These are phyloP conservation scores for Ditula angustiorana DNA, from an alignment of 2,888 invertebrate genomes.

Conservation along the genomic window DNA sequence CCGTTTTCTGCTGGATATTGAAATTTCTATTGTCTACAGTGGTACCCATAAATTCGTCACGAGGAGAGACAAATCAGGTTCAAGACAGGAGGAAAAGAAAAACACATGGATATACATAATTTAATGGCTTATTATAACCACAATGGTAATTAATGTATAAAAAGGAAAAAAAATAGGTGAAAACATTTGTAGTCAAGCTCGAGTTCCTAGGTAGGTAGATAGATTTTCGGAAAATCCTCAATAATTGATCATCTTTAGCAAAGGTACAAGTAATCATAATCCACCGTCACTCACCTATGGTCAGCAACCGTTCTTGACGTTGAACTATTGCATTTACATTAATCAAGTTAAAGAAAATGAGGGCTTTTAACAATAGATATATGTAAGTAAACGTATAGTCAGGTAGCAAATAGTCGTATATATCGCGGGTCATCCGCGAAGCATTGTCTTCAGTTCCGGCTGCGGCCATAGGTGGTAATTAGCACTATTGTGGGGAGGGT, in stretches of 20 bases:
- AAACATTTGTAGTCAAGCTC: too few relatives aligned
- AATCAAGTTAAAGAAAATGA: slow-evolving; percentile 8
- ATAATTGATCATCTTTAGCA: too few relatives aligned
- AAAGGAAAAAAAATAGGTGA: too few relatives aligned
- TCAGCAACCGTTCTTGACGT: neutral
- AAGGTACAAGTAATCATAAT: neutral
- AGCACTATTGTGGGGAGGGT: slow-evolving; percentile 76
- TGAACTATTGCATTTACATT: neutral
- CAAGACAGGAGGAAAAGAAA: slow-evolving; percentile 19
- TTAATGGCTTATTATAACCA: neutral
- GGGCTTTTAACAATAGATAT: neutral
- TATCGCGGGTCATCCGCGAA: slow-evolving; percentile 54
- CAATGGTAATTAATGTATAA: neutral
- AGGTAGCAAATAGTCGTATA: slow-evolving; percentile 61
- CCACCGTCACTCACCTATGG: neutral
- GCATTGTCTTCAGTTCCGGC: slow-evolving; percentile 74
- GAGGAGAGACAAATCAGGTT: slow-evolving; percentile 44
- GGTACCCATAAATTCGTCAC: slow-evolving; percentile 44
- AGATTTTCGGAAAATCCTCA: too few relatives aligned
- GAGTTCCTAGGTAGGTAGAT: too few relatives aligned
- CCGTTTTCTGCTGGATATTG: neutral
- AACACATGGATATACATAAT: neutral
- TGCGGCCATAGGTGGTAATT: slow-evolving; percentile 71
- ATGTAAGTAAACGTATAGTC: slow-evolving; percentile 48
- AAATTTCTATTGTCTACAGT: slow-evolving; percentile 19